Conservation (phyloP, 2,888 invertebrate species). For the Lasioglossum leucozonium region DNA sequence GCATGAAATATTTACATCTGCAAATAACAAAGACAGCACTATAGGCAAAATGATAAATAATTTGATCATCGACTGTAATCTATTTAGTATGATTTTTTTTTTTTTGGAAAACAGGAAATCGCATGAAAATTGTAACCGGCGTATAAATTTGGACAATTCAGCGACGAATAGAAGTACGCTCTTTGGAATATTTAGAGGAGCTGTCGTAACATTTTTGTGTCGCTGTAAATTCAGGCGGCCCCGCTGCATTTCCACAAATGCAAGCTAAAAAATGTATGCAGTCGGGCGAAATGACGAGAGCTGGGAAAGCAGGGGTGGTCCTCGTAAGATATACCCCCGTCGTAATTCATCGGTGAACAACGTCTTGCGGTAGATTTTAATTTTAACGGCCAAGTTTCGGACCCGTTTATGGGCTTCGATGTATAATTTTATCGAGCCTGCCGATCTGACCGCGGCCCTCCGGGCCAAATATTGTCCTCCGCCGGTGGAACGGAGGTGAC, state of each 20-base stretch:
- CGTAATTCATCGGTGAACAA: slow-evolving; percentile 76
- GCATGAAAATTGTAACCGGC: neutral
- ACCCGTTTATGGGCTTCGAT: slow-evolving; percentile 80
- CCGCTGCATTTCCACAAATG: slow-evolving; percentile 2
- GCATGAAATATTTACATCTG: too few relatives aligned
- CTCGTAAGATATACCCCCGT: slow-evolving; percentile 59
- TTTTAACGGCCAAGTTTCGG: slow-evolving; percentile 81
- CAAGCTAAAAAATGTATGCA: neutral
- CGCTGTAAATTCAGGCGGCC: neutral
- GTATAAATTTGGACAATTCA: neutral
- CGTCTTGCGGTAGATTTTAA: slow-evolving; percentile 82
- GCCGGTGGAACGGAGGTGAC: slow-evolving; percentile 42
- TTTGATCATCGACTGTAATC: too few relatives aligned
- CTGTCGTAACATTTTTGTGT: neutral
- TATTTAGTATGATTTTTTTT: too few relatives aligned
- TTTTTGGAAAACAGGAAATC: too few relatives aligned
- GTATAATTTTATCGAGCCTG: slow-evolving; percentile 82
- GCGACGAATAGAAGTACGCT: neutral
- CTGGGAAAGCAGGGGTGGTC: slow-evolving; percentile 63
- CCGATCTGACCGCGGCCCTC: slow-evolving; percentile 80
- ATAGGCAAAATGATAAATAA: too few relatives aligned
- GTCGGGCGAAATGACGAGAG: slow-evolving; percentile 39
- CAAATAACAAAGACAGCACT: too few relatives aligned
- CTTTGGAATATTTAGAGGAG: neutral
- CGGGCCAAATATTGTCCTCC: slow-evolving; percentile 78